A percentile compares a stretch with the other conserved stretches of the same genome.
These are phyloP conservation scores for Glaucomys volans DNA, from an alignment of 2,113 vertebrate genomes.

Conservation along the genomic window DNA sequence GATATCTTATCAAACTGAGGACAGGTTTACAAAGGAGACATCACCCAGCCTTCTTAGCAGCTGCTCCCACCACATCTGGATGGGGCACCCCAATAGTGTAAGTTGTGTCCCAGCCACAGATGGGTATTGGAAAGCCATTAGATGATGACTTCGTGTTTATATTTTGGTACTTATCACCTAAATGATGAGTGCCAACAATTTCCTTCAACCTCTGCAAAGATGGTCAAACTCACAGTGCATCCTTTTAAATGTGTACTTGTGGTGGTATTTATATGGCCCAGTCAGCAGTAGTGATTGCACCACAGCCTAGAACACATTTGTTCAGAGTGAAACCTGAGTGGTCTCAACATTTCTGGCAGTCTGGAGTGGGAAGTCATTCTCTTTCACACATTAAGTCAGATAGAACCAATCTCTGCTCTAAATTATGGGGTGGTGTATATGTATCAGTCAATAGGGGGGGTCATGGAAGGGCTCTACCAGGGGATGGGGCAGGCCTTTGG, in stretches of 20 bases:
- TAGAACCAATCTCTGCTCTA: neutral
- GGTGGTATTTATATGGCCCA: neutral
- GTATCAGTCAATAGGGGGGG: neutral
- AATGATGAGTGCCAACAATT: neutral
- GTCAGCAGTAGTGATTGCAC: no score
- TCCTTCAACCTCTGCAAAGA: neutral
- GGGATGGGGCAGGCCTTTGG: neutral
- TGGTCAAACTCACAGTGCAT: neutral
- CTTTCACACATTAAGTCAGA: neutral
- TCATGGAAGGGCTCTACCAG: neutral
- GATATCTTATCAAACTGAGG: neutral
- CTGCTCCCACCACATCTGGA: neutral
- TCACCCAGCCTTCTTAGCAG: neutral
- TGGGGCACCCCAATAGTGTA: constrained; percentile 37
- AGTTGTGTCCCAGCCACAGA: constrained; percentile 66
- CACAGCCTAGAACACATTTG: neutral
- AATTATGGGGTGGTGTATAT: neutral
- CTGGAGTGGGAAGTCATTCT: neutral
- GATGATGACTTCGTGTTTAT: constrained; percentile 63
- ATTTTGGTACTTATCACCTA: constrained; percentile 67
- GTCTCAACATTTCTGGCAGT: neutral
- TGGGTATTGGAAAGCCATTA: constrained; percentile 55
- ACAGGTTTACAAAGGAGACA: constrained; percentile 2
- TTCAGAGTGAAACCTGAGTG: neutral
- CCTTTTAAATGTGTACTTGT: neutral